Evolutionary conservation across 2,113 vertebrate genomes (phyloP), one percentile per base, ranked within the genome.

Genomic region (Heteronetta atricapilla): DNA sequence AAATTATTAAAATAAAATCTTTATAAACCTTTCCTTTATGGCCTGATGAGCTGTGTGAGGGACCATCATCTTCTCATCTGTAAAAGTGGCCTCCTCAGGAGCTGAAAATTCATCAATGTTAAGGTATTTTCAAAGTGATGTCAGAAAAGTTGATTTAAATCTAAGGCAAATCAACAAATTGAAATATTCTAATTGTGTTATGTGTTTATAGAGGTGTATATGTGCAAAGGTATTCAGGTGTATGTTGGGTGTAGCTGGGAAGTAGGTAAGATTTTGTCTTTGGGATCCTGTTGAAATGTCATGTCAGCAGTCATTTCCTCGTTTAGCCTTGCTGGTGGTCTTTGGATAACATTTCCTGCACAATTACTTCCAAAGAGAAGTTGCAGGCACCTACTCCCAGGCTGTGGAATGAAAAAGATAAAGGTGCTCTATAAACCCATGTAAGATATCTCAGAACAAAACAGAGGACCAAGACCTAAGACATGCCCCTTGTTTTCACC

Each of bases 41-140:
- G 4, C 2, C 13, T 15, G 50, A 6, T 33, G 34, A 68, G 8
- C 34, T 76, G 31, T 92, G 44, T 68, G 63, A 38, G 4, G 15
- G 9, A 72, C 3, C 8, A n/a, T n/a, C 70, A 5, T 21, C n/a
- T 72, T 56, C 13, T 9, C 19, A 60, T 31, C 50, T 0, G 0
- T n/a, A 29, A 44, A 77, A 59, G 18, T 4, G 3, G 14, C 16
- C 8, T 77, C 16, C 17, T 66, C 16, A 31, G 34, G 28, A 16
- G 9, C 46, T 60, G 31, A 22, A 33, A 76, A 83, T 28, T 8
- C 3, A 6, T 40, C n/a, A 22, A 2, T 33, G 2, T 33, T 52
- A 29, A 23, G 6, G 22, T 60, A 68, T 33, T 79, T 91, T 78
- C 42, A 56, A 56, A 56, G 20, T 23, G 20, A 64, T 14, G 29